Percentiles rank a stretch among this genome's conserved stretches.
These are phyloP conservation scores for Camptogramma bilineatum DNA, from an alignment of 2,888 invertebrate genomes.

Conservation along the genomic window DNA sequence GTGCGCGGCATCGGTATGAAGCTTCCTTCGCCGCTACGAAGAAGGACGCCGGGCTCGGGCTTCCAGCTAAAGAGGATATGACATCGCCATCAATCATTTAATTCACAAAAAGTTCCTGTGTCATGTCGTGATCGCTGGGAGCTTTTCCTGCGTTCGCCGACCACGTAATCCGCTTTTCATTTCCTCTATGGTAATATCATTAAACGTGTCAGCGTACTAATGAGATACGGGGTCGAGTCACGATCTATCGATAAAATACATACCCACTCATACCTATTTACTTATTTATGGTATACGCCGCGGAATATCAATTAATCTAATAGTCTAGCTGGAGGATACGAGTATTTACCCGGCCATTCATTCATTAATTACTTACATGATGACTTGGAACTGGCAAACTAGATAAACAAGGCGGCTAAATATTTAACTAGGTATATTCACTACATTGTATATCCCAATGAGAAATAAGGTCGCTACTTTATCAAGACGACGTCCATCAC, in stretches of 20 bases:
- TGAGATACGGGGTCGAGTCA: slow-evolving; percentile 63
- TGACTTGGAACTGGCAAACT: slow-evolving; percentile 31
- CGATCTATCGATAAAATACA: slow-evolving; percentile 58
- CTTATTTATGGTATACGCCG: slow-evolving; percentile 36
- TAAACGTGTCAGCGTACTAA: slow-evolving; percentile 76
- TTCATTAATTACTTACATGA: slow-evolving; percentile 37
- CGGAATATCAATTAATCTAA: slow-evolving; percentile 43
- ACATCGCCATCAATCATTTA: slow-evolving; percentile 64
- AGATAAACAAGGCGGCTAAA: slow-evolving; percentile 40
- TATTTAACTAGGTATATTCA: slow-evolving; percentile 38
- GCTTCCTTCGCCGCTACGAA: slow-evolving; percentile 77
- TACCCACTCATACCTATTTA: slow-evolving; percentile 37
- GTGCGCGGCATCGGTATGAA: slow-evolving; percentile 70
- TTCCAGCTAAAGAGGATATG: slow-evolving; percentile 81
- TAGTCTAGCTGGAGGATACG: slow-evolving; percentile 33
- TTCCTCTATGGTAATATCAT: slow-evolving; percentile 73
- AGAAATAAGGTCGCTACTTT: slow-evolving; percentile 35
- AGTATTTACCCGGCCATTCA: slow-evolving; percentile 40
- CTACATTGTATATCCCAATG: slow-evolving; percentile 32
- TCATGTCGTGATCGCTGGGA: slow-evolving; percentile 61
- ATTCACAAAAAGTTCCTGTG: slow-evolving; percentile 78
- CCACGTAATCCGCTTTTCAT: slow-evolving; percentile 60
- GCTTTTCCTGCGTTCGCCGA: slow-evolving; percentile 70
- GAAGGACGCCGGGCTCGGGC: slow-evolving; percentile 57
- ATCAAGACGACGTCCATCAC: slow-evolving; percentile 31